Evolutionary conservation across 2,888 invertebrate genomes (phyloP), one percentile per base, ranked within the genome.

Genomic region (Carterocephalus palaemon): DNA sequence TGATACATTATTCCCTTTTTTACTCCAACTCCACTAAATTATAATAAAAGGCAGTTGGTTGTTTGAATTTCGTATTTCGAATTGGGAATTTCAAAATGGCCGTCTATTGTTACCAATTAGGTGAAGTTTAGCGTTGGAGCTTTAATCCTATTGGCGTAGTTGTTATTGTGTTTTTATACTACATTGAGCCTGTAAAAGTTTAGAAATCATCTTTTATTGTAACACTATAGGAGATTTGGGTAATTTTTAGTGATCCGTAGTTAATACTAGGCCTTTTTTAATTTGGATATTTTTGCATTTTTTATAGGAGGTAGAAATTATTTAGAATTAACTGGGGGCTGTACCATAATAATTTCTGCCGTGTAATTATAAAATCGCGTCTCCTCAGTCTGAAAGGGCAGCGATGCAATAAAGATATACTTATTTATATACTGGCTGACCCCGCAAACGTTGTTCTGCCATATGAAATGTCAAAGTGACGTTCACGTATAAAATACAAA

Each of bases 131-230:
- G 63, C 45, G 45, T 37, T 36, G 12, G 37, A 37, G 17, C 45
- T 45, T 2, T 37, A 45, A 45, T 45, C 45, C 37, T 19, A 45
- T 45, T 37, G 43, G 43, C 17, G 43, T 42, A 75, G 75, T 77
- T 65, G 66, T 67, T 79, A 81, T 81, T 80, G 80, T 78, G 77
- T 65, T 65, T 60, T 75, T 79, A 80, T 80, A 76, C 75, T 77
- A 45, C 37, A 37, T 45, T 45, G 36, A 37, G 13, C 10, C 23
- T 36, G 19, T 19, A 76, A 70, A 57, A 57, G 72, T 71, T 74
- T 37, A 23, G 43, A 37, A 56, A 56, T 50, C 42, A 42, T 42
- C 34, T 34, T 42, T 36, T 42, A 42, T 42, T 22, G 42, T 22
- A 38, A 38, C 20, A 36, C 17, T 42, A 42, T 22, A 12, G 10